Base-by-base conservation (phyloP, 64 coral and sea anemone species). In the Anthopleura sola region DNA sequence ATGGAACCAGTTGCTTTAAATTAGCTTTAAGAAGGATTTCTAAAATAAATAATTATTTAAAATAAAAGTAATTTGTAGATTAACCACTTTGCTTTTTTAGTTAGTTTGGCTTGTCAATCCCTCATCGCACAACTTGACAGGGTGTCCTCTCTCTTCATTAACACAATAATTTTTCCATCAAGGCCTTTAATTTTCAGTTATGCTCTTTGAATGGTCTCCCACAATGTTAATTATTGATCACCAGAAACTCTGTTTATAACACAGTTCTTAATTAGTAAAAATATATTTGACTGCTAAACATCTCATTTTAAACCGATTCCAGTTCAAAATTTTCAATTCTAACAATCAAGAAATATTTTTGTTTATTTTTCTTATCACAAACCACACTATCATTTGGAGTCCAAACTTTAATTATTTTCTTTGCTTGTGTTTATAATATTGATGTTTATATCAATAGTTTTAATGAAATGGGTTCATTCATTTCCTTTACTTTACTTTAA, bases 211-310 rank as follows among this genome's bases (percentile, higher is more conserved):
- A 31, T 34, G 66, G 66, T 71, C 26, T 71, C 24, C 31, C 66
- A 71, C 66, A 71, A 33, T 71, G 66, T 71, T 31, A 14, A 71
- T 71, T 71, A 71, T 71, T 71, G n/a, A 71, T 71, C 26, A 71
- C 29, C 66, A 71, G 66, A 71, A 71, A 71, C 28, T n/a, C 31
- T 71, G 66, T 71, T 71, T 34, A 71, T 71, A 15, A 34, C 28
- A 34, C 28, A 32, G 13, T 29, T 29, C 1, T 18, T 6, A 71
- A 16, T 32, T 31, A 32, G 8, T 3, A 71, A 32, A 71, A 71
- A 33, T 34, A 29, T 23, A 24, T 32, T 15, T 1, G n/a, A 14
- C 9, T 69, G 13, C 26, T 13, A 32, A 34, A 69, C 24, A 32
- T 32, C 28, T 36, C 3, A 32, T 10, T 14, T 33, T 32, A 34